Evolutionary conservation across 2,113 vertebrate genomes (phyloP).

Genomic region (Peromyscus polionotus): DNA sequence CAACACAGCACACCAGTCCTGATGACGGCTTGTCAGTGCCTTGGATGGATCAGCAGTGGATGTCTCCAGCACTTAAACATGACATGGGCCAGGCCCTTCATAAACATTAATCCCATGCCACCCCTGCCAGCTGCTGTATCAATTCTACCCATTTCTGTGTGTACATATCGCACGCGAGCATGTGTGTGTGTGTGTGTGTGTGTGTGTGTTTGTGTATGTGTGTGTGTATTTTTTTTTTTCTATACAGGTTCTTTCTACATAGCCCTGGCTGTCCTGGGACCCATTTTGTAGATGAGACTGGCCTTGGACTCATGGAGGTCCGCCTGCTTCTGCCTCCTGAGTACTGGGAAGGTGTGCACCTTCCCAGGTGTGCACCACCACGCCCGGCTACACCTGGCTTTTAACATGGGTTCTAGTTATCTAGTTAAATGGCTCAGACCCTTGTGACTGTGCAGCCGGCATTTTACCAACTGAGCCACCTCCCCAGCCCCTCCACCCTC

Average conservation of each 20-base stretch:
- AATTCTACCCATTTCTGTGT: too few species aligned
- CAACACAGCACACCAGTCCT: not conserved
- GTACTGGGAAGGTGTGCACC: not conserved
- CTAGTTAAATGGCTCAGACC: not conserved
- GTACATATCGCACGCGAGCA: too few species aligned
- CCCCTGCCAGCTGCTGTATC: not conserved
- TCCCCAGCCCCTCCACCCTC: not conserved
- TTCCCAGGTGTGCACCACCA: too few species aligned
- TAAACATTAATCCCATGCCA: not conserved
- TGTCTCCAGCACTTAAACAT: not conserved
- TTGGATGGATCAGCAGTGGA: not conserved
- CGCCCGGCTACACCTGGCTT: not conserved
- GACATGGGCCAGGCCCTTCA: not conserved
- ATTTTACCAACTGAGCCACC: not conserved
- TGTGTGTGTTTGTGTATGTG: too few species aligned
- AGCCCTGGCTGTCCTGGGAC: not conserved
- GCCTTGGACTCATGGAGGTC: not conserved
- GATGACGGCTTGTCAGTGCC: accelerated
- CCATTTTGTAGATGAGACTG: not conserved
- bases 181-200: not conserved
- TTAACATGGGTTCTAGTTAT: not conserved
- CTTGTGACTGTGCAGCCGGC: not conserved
- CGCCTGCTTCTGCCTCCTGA: not conserved
- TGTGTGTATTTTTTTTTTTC: too few species aligned
- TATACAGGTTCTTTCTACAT: not conserved